Evolutionary conservation across 23 tunicate genomes (phyloP).

Genomic region (Diplosoma virens): DNA sequence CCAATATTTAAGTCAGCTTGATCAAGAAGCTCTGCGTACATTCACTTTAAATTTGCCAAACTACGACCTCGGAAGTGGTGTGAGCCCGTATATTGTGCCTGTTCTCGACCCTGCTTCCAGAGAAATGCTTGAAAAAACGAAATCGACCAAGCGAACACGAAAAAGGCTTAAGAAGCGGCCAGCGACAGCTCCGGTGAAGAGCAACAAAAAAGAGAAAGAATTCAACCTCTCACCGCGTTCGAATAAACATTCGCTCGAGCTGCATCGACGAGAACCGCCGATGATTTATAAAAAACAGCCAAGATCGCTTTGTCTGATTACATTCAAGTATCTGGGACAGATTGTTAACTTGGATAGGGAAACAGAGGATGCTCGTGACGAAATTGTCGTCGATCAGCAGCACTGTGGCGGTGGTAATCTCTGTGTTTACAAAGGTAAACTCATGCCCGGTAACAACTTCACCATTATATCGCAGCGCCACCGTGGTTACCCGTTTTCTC

Average conservation of each 20-base stretch:
- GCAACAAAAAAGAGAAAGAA: constrained; percentile 2
- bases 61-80: constrained; percentile 86
- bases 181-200: constrained; percentile 32
- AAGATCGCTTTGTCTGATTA: constrained; percentile 59
- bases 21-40: constrained; percentile 77
- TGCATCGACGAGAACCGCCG: constrained; percentile 89
- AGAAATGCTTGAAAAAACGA: constrained; percentile 15
- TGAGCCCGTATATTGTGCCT: constrained; percentile 82
- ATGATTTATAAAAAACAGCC: constrained; percentile 72
- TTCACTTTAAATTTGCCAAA: constrained; percentile 68
- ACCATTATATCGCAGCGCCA: constrained; percentile 88
- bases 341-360: constrained; percentile 80
- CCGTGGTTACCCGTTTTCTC: constrained; percentile 88
- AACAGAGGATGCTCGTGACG: constrained; percentile 87
- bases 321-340: constrained; percentile 88
- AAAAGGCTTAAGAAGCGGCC: constrained; percentile 20
- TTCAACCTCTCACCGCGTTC: background rate
- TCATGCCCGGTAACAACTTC: constrained; percentile 70
- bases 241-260: constrained; percentile 48
- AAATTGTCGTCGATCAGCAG: constrained; percentile 82
- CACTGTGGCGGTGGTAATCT: constrained; percentile 99
- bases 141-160: constrained; percentile 2
- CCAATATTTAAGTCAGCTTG: constrained; percentile 70
- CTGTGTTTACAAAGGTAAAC: constrained; percentile 72
- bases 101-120: constrained; percentile 62